phyloP scores from a whole-genome alignment of 2,888 invertebrate genomes.

The Coelinius sp. region DNA sequence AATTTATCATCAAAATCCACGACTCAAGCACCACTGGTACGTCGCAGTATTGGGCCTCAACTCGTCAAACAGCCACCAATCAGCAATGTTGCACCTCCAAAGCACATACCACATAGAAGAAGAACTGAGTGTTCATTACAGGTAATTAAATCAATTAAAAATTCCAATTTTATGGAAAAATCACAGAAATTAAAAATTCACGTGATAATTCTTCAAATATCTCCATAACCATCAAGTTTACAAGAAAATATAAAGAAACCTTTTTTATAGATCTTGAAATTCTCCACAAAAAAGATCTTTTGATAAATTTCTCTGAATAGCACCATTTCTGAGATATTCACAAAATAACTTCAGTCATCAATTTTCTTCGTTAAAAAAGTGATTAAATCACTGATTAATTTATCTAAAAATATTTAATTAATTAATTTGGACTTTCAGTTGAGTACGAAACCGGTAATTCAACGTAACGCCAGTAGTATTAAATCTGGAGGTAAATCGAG shows the following conservation, averaged over 20 bases:
- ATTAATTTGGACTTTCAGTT: conserved; percentile 23
- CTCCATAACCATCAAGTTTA: no score
- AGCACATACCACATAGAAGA: conserved; percentile 21
- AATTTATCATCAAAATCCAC: not conserved
- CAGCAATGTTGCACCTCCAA: conserved; percentile 18
- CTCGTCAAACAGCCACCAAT: not conserved
- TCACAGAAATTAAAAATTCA: no score
- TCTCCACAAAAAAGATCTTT: no score
- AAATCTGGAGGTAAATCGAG: not conserved
- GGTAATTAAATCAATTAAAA: no score
- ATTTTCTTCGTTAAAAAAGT: not conserved
- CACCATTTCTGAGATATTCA: no score
- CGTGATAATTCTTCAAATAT: no score
- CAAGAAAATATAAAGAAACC: not conserved
- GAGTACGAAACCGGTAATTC: conserved; percentile 28
- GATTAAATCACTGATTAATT: not conserved
- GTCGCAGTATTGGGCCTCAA: conserved; percentile 10
- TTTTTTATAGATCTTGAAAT: no score
- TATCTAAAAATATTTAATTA: not conserved
- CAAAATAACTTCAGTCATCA: no score
- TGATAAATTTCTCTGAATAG: no score
- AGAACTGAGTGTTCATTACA: conserved; percentile 32
- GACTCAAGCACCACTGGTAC: not conserved
- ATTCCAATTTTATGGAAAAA: no score
- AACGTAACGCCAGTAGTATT: not conserved